Base-by-base conservation (phyloP, 2,888 invertebrate genomes). In the Ophioninae sp. region DNA sequence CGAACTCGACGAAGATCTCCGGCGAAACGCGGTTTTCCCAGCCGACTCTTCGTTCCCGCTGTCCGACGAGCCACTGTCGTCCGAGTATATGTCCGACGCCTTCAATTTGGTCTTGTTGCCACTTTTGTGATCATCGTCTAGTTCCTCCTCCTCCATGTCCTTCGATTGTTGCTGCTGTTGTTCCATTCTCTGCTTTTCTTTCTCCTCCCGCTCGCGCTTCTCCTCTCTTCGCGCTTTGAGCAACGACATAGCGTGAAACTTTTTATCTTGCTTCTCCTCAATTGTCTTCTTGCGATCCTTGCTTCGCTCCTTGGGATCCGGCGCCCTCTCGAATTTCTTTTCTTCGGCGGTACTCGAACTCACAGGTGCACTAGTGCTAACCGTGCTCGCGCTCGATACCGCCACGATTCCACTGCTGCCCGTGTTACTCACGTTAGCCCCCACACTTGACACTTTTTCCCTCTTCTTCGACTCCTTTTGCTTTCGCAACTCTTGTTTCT, bases 1-100 rank as follows among this genome's bases (percentile, higher is more conserved):
- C 0, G 95, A 95, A 0, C 95, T 95, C 17, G 94, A 94, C 0
- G 94, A 93, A 0, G 95, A 95, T 87, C 94, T 94, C 20, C 94
- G 93, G 3, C 94, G 93, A 6, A 91, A 87, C 0, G 91, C 89
- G 13, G 92, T 91, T 90, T 92, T 94, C 85, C 90, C 89, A 74
- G 91, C 89, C 82, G 81, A 1, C 37, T 93, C 93, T 57, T 93
- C 93, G 80, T 93, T 94, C 67, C 92, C 93, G 76, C 93, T 93
- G 76, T 94, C 94, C 1, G 94, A 94, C 70, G 94, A 94, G 0
- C 96, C 96, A 7, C 96, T 96, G 88, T 97, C 97, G 88, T 97
- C 97, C 0, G 99, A 99, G 93, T 99, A 99, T 81, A 99, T 97
- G 91, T 99, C 99, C 0, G 98, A 98, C 0, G 99, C 97, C 91